phyloP scores from a whole-genome alignment of 2,888 invertebrate genomes.

The Epirrita christyi region DNA sequence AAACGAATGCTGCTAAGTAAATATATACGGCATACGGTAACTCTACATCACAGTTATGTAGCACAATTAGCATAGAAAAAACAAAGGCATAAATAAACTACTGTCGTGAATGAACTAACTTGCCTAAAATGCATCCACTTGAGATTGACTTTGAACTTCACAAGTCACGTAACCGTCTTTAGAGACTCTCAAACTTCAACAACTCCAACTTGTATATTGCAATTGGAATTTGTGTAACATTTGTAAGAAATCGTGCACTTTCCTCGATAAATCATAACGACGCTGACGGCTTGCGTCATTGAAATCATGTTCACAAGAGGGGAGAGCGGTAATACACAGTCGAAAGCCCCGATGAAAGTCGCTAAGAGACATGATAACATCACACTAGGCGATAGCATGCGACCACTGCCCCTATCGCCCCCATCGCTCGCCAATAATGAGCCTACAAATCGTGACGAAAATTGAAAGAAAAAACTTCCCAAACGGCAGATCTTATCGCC shows the following conservation, averaged over 20 bases:
- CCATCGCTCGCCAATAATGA: constrained; percentile 81
- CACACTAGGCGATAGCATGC: constrained; percentile 72
- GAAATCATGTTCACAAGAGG: constrained; percentile 73
- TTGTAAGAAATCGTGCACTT: constrained; percentile 29
- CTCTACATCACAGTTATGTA: constrained; percentile 22
- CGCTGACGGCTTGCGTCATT: constrained; percentile 58
- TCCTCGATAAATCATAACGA: constrained; percentile 69
- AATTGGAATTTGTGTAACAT: constrained; percentile 32
- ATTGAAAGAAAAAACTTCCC: constrained; percentile 84
- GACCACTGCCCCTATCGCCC: constrained; percentile 83
- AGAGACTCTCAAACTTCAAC: constrained; percentile 45
- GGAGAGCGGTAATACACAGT: constrained; percentile 59
- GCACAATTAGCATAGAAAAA: constrained; percentile 39
- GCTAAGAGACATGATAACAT: constrained; percentile 79
- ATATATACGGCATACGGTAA: not conserved
- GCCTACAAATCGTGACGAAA: constrained; percentile 84
- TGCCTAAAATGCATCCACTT: constrained; percentile 53
- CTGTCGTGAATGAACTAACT: constrained; percentile 48
- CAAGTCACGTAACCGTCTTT: constrained; percentile 47
- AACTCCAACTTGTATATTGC: constrained; percentile 42
- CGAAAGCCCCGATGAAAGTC: constrained; percentile 79
- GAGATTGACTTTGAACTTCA: constrained; percentile 57
- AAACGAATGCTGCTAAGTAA: not conserved
- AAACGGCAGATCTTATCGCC: constrained; percentile 80
- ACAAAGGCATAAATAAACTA: constrained; percentile 46